A percentile compares a stretch with the other conserved stretches of the same genome.
Evolutionary conservation across 1,140 invertebrate species (phyloP).

Genomic region (Scylla paramamosain): DNA sequence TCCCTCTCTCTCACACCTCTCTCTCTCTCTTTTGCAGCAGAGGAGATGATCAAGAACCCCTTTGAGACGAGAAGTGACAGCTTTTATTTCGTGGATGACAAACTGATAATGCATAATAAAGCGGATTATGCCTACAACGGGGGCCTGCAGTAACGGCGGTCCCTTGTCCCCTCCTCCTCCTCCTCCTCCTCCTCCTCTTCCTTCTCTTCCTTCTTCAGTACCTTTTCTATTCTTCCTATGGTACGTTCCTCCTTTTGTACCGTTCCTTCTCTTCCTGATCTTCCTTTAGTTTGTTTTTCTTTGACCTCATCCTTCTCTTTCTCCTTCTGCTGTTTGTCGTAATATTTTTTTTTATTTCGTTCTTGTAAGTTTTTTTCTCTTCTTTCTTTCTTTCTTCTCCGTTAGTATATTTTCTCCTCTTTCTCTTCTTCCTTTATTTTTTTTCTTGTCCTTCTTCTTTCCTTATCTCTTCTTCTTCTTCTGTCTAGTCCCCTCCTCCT

Average conservation of each 20-base stretch:
- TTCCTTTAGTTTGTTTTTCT: not conserved
- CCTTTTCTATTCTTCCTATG: not conserved
- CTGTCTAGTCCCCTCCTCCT: not conserved
- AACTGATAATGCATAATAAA: slow-evolving; percentile 99
- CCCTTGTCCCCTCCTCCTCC: slow-evolving; percentile 45
- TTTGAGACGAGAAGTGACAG: slow-evolving; percentile 99
- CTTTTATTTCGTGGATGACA: slow-evolving; percentile 99
- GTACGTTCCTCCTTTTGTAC: not conserved
- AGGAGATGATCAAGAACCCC: slow-evolving; percentile 97
- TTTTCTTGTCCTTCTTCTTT: not conserved
- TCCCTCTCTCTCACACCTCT: not conserved
- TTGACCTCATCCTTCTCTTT: not conserved
- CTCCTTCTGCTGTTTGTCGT: not conserved
- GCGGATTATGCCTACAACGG: slow-evolving; percentile 97
- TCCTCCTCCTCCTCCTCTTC: not conserved
- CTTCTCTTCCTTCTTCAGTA: not conserved
- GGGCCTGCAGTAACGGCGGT: slow-evolving; percentile 71
- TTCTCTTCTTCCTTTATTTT: not conserved
- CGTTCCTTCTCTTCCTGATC: not conserved
- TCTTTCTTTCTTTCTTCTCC: not conserved
- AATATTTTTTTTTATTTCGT: not conserved
- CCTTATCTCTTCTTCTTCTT: not conserved
- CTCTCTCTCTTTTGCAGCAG: slow-evolving; percentile 84
- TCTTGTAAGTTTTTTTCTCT: too few relatives aligned
- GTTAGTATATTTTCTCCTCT: not conserved